These are phyloP conservation scores for Discoglossus pictus DNA, from an alignment of 2,797 vertebrate species.

Conservation along the genomic window DNA sequence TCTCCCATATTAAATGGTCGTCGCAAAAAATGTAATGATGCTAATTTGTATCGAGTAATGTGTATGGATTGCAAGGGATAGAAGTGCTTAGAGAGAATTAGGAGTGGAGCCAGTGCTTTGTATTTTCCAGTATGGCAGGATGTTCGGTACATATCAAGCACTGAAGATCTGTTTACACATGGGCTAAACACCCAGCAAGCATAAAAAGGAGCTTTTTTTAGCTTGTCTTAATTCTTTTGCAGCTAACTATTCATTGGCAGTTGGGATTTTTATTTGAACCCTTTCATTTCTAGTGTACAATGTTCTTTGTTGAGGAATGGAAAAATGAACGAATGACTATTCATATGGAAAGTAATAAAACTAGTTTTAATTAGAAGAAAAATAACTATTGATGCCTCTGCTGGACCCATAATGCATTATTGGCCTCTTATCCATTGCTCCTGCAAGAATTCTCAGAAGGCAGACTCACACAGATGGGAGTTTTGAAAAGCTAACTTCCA, in stretches of 20 bases:
- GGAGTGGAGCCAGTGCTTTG: not conserved
- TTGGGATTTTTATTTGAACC: too few relatives aligned
- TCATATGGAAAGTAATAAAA: too few relatives aligned
- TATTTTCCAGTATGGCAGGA: not conserved
- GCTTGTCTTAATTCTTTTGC: not conserved
- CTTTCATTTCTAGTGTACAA: too few relatives aligned
- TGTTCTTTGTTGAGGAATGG: too few relatives aligned
- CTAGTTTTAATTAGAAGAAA: too few relatives aligned
- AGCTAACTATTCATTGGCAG: not conserved
- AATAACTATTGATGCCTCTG: too few relatives aligned
- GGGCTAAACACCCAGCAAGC: not conserved
- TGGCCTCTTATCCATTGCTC: too few relatives aligned
- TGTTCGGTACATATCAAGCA: not conserved
- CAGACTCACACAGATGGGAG: too few relatives aligned
- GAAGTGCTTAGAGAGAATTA: not conserved
- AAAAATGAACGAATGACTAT: too few relatives aligned
- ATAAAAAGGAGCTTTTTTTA: not conserved
- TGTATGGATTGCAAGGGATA: not conserved
- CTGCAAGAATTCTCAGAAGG: too few relatives aligned
- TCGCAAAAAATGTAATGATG: conserved; percentile 7
- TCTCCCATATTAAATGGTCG: conserved; percentile 8
- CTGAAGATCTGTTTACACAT: not conserved
- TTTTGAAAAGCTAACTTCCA: too few relatives aligned
- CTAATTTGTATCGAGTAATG: conserved; percentile 13
- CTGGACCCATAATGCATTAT: too few relatives aligned